Conservation (phyloP, 2,113 vertebrate genomes). For the Neogale vison region DNA sequence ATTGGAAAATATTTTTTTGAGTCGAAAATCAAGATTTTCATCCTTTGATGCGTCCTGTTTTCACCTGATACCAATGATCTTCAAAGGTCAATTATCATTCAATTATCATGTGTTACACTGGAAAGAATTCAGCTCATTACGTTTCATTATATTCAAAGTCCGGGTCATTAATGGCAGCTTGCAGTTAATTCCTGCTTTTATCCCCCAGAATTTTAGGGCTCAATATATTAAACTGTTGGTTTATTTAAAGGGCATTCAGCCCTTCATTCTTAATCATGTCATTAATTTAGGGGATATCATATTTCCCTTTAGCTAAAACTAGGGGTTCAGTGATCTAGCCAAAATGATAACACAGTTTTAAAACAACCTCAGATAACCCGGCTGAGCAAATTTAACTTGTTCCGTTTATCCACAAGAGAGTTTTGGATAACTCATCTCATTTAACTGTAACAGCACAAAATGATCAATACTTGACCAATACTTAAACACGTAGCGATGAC, state of each 20-base stretch:
- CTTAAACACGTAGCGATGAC: conserved; percentile 26
- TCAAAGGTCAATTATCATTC: conserved; percentile 22
- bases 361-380: not conserved
- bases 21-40: conserved; percentile 40
- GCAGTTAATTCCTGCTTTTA: conserved; percentile 42
- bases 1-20: conserved; percentile 46
- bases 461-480: not conserved
- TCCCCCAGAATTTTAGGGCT: conserved; percentile 2
- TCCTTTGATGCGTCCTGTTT: not conserved
- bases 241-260: not conserved
- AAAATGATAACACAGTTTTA: not conserved
- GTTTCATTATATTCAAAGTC: conserved; percentile 43
- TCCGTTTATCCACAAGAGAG: not conserved
- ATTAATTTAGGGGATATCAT: not conserved
- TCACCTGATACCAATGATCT: not conserved
- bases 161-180: not conserved
- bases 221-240: conserved; percentile 17
- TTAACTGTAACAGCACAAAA: not conserved
- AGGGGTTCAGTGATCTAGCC: not conserved
- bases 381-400: not conserved
- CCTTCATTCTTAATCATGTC: not conserved
- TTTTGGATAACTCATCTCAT: conserved; percentile 22
- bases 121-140: conserved; percentile 41
- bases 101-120: not conserved
- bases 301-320: conserved; percentile 30